Evolutionary conservation across 2,797 vertebrate genomes (phyloP), one percentile per base, ranked within the genome.

Genomic region (Poecilia wingei): DNA sequence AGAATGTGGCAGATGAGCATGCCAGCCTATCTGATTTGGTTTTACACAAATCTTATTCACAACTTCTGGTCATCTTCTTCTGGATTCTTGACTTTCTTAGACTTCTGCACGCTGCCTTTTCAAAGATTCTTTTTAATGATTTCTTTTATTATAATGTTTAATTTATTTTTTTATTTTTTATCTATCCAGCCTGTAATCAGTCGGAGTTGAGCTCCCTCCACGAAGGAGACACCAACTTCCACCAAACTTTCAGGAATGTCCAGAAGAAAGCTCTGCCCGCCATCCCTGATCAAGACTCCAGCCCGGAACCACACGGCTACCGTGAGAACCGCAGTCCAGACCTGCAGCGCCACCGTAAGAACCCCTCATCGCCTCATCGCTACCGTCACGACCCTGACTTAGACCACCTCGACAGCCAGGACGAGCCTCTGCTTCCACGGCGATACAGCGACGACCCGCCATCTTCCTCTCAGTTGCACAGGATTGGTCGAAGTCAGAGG

Each of bases 171-270:
- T 49, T 49, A 31, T 31, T 25, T 25, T 22, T 82, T 74, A 43
- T 69, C 53, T 81, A 1, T 78, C 25, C 86, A 96, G 96, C 95
- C 25, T 97, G 96, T 91, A 97, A 96, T 92, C 85, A 96, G 82
- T 99, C 98, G 0, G 98, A 99, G 91, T 96, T 99, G 78, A 99
- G 97, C 86, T 99, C 98, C 6, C 95, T 99, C 80, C 98, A 99
- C 0, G 97, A 99, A 0, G 97, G 96, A 2, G 97, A 97, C 79
- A 71, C 91, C 1, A 95, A 90, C 66, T 98, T 97, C 87, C 96
- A 94, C 28, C 97, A 97, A 83, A 94, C 96, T 6, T 98, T 96
- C 89, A 94, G 96, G 25, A 97, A 96, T 78, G 91, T 95, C 33
- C 96, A 97, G 79, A 96, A 96, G 89, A 98, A 98, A 79, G 96